phyloP scores from a whole-genome alignment of 2,888 invertebrate genomes.

The Lepidonotus clava region DNA sequence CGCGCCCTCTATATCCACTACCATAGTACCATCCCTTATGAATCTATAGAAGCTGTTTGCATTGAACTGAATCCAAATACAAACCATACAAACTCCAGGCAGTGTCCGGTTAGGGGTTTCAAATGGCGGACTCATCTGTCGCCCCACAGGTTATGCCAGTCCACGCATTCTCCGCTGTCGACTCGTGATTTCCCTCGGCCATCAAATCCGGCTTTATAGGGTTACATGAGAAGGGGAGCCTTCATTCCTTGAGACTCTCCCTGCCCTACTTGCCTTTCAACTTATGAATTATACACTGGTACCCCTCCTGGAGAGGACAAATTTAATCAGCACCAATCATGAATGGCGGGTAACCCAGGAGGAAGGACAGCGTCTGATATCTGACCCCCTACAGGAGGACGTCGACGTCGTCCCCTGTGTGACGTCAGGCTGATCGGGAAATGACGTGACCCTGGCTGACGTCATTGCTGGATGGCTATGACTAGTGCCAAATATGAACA shows the following conservation, averaged over 20 bases:
- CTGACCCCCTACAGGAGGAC: neutral
- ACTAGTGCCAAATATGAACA: too few species aligned
- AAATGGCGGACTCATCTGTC: too few species aligned
- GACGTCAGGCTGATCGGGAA: neutral
- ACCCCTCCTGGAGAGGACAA: neutral
- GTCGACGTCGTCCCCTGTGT: neutral
- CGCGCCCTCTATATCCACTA: too few species aligned
- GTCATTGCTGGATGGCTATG: neutral
- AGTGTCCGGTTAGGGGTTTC: too few species aligned
- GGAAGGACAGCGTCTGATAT: neutral
- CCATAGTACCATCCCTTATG: too few species aligned
- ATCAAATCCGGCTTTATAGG: neutral
- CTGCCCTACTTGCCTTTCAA: neutral
- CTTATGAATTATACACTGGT: neutral
- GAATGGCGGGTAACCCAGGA: neutral
- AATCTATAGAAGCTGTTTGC: too few species aligned
- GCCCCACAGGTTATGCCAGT: neutral
- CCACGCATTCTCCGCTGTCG: neutral
- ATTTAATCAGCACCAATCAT: neutral
- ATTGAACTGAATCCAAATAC: too few species aligned
- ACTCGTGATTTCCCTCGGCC: neutral
- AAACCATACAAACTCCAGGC: too few species aligned
- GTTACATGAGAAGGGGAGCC: too few species aligned
- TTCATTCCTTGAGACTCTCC: neutral
- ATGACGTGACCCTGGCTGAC: neutral